Conservation (phyloP, 1,140 invertebrate genomes). For the Hirudo medicinalis region DNA sequence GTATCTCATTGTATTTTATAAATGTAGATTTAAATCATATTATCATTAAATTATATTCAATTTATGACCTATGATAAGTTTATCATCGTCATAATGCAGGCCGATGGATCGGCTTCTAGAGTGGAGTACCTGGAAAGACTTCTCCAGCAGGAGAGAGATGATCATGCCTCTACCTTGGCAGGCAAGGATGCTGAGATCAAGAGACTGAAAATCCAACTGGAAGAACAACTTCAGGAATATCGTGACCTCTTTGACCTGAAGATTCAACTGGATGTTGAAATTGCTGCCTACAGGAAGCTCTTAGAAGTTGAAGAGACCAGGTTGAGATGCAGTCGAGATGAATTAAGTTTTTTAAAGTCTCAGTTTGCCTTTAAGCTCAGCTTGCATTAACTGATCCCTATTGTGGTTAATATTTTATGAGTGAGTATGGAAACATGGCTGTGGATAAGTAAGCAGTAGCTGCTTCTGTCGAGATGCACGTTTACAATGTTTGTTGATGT, state of each 20-base stretch:
- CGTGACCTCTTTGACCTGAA: constrained; percentile 93
- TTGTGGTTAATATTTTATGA: too few relatives aligned
- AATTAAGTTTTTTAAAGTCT: background rate
- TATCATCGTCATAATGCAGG: constrained; percentile 2
- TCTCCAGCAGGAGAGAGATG: constrained; percentile 56
- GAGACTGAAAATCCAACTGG: constrained; percentile 66
- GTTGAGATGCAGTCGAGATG: constrained; percentile 32
- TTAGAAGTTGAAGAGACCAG: constrained; percentile 63
- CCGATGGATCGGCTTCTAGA: constrained; percentile 29
- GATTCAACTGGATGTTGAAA: constrained; percentile 84
- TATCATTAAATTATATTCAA: too few relatives aligned
- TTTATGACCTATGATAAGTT: background rate
- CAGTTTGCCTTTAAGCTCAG: too few relatives aligned
- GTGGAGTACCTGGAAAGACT: constrained; percentile 68
- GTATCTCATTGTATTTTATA: too few relatives aligned
- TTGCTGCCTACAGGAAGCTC: constrained; percentile 85
- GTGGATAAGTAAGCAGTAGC: too few relatives aligned
- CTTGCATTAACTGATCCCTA: too few relatives aligned
- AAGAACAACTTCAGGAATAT: constrained; percentile 75
- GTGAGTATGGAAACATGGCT: too few relatives aligned
- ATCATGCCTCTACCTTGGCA: constrained; percentile 57
- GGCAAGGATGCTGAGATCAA: constrained; percentile 62
- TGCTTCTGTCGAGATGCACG: too few relatives aligned
- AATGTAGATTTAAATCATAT: too few relatives aligned
- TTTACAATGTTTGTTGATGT: too few relatives aligned